Base-by-base conservation (phyloP, 2,113 vertebrate species). In the Brienomyrus longianalis region DNA sequence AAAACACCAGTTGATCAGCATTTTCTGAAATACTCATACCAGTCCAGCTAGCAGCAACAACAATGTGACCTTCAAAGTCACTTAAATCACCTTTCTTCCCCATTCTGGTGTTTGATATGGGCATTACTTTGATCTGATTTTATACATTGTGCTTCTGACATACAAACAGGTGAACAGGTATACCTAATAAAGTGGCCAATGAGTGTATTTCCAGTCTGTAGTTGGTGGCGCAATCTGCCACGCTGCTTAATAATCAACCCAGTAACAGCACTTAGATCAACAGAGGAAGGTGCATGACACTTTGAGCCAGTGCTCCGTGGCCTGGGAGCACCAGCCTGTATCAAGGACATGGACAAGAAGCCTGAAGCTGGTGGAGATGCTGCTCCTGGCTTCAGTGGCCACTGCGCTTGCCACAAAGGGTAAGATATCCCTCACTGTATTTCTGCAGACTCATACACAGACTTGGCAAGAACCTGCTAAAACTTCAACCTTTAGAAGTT, bases 211-310 rank as follows among this genome's bases (percentile, higher is more conserved):
- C 23, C 6, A 62, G 56, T n/a, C 56, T 54, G 52, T 21, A 19
- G 21, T 62, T 62, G 21, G 5, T 62, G 17, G 3, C 19, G 19
- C 17, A 83, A 15, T 3, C 23, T 43, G n/a, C 8, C n/a, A 45
- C 2, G 2, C 17, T 88, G 35, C 56, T 62, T 92, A 89, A 92
- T 93, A 90, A 93, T 91, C 91, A 87, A 86, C 85, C 0, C 0
- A 89, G 84, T 19, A 88, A 86, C 90, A 70, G 84, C 90, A 80
- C 7, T 11, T 90, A 92, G 93, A 92, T 89, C 92, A 96, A 96
- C 92, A 95, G 90, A 56, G 86, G 94, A 96, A 0, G 0, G 92
- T 94, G 91, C 95, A 91, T 95, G 94, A 94, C 95, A 91, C 92
- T 89, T 92, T 93, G 77, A 92, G 93, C 91, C 92, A 93, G 91